Base-by-base conservation (phyloP, 2,888 invertebrate species). In the Rotaria socialis region DNA sequence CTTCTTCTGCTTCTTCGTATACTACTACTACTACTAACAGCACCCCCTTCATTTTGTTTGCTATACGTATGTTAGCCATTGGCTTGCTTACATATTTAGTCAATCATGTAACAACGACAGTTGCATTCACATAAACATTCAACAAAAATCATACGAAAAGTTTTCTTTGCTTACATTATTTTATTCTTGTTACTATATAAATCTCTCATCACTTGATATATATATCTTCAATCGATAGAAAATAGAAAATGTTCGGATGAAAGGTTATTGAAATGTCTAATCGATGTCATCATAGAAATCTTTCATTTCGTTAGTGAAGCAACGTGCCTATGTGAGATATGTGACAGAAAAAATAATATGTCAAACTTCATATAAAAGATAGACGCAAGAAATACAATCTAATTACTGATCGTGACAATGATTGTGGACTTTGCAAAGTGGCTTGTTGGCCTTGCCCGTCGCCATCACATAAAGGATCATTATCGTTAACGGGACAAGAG, bases 371-470 rank as follows among this genome's bases (percentile, higher is more conserved):
- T 56, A 24, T 56, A 24, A 56, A 24, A 8, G 5, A 56, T 24
- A 56, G 56, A 56, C 6, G 2, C 24, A 56, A 56, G 24, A 24
- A 24, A 56, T 5, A 24, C 22, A 56, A 24, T 24, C 16, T 67
- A 60, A 67, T 67, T 67, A 35, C 35, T 67, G 67, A 67, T 67
- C 35, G 35, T 67, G 67, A 67, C 67, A 67, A 67, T 67, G 67
- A 67, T 67, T 67, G 67, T 67, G 16, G 67, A 27, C 27, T 67
- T 35, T 67, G 16, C 67, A 35, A 67, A 67, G 67, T 67, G 67
- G 27, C 67, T 67, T 67, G 67, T 67, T 67, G 35, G 16, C 67
- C 67, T 67, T 67, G 67, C 35, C 35, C 35, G 67, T 67, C 19
- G 35, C 19, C 67, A 67, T 67, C 19, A 67, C 16, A 67, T 67